phyloP scores from a whole-genome alignment of 2,888 invertebrate genomes.

The Troides oblongomaculatus region DNA sequence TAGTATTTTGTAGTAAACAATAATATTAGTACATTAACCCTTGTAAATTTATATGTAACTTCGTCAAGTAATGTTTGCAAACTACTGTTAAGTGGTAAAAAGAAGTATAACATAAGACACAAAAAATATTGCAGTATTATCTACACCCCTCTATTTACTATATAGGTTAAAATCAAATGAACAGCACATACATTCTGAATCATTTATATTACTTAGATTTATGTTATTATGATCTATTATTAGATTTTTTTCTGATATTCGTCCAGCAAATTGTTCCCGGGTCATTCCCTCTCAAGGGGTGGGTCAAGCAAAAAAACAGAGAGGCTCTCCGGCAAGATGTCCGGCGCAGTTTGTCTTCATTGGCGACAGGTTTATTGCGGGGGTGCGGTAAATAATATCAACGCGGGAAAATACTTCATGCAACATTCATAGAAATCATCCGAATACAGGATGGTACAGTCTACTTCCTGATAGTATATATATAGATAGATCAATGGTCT shows the following conservation, averaged over 20 bases:
- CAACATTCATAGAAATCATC: conserved; percentile 70
- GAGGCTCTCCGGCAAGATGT: conserved; percentile 33
- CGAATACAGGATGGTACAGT: conserved; percentile 44
- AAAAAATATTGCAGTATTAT: too few species aligned
- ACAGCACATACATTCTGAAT: conserved; percentile 7
- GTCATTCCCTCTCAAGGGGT: conserved; percentile 34
- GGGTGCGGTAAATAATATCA: conserved; percentile 75
- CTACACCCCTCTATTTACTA: too few species aligned
- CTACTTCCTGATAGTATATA: too few species aligned
- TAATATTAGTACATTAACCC: too few species aligned
- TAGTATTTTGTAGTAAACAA: too few species aligned
- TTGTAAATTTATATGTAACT: too few species aligned
- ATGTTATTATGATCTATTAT: conserved; percentile 7
- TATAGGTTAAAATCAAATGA: neutral
- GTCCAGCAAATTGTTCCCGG: conserved; percentile 17
- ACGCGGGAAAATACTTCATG: conserved; percentile 68
- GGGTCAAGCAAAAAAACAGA: conserved; percentile 70
- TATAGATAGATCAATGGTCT: too few species aligned
- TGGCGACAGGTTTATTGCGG: conserved; percentile 73
- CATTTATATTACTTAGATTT: neutral
- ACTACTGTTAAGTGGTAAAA: too few species aligned
- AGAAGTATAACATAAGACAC: too few species aligned
- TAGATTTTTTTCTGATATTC: conserved; percentile 16
- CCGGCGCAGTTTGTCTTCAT: conserved; percentile 54
- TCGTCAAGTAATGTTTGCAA: too few species aligned